Percentiles rank a stretch among this genome's conserved stretches.
Evolutionary conservation across 2,888 invertebrate species (phyloP).

Genomic region (Protonemura montana): DNA sequence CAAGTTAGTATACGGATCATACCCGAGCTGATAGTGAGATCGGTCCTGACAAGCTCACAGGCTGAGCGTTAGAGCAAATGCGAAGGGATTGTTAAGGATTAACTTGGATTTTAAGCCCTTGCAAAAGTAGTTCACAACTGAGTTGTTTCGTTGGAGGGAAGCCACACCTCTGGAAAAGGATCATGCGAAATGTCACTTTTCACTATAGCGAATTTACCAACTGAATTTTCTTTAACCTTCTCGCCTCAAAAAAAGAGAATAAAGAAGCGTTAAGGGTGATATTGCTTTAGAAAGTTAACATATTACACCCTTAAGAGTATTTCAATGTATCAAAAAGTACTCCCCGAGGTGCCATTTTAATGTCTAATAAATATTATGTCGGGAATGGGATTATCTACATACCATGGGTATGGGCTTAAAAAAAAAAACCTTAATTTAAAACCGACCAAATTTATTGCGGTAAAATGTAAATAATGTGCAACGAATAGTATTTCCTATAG

Average conservation of each 20-base stretch:
- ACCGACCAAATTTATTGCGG: conserved; percentile 3
- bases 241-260: background rate
- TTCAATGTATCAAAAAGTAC: conserved; percentile 13
- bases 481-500: background rate
- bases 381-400: conserved; percentile 20
- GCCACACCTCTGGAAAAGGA: background rate
- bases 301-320: conserved; percentile 27
- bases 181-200: background rate
- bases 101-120: conserved; percentile 2
- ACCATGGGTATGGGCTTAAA: background rate
- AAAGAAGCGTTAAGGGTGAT: conserved; percentile 20
- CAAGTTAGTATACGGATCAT: background rate
- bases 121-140: conserved; percentile 2
- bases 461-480: conserved; percentile 28
- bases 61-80: background rate
- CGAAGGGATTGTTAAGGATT: conserved; percentile 13
- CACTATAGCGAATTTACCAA: background rate
- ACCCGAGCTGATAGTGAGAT: too few species aligned
- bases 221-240: conserved; percentile 3
- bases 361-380: conserved; percentile 24
- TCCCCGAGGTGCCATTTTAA: conserved; percentile 28
- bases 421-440: conserved; percentile 27
- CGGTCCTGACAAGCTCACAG: background rate
- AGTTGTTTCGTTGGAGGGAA: background rate
- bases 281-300: conserved; percentile 28